Evolutionary conservation across 2,888 invertebrate genomes (phyloP).

Genomic region (Dusona sp.): DNA sequence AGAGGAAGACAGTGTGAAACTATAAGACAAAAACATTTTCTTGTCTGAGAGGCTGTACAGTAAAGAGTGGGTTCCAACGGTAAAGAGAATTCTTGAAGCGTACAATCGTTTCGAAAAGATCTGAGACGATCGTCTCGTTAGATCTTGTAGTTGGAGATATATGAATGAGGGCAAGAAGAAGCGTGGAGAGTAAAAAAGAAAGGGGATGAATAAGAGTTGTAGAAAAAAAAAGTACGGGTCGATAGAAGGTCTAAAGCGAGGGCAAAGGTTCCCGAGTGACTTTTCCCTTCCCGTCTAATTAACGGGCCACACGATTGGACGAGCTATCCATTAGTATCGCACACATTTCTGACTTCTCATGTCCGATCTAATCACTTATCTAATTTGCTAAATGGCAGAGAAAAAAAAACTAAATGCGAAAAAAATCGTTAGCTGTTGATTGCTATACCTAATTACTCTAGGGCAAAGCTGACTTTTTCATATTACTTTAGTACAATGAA

Average conservation of each 20-base stretch:
- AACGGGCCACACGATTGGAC: constrained; percentile 33
- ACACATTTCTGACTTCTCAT: constrained; percentile 34
- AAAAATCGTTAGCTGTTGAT: background rate
- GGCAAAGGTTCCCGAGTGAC: constrained; percentile 31
- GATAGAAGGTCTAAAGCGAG: background rate
- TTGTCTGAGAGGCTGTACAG: background rate
- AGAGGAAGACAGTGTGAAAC: constrained; percentile 10
- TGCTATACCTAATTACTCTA: background rate
- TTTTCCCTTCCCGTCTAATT: constrained; percentile 44
- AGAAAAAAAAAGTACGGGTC: constrained; percentile 9
- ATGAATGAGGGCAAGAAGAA: background rate
- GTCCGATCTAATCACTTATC: constrained; percentile 1
- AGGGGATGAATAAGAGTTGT: background rate
- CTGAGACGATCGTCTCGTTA: constrained; percentile 43
- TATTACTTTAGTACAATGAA: background rate
- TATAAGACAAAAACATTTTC: background rate
- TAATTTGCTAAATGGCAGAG: background rate
- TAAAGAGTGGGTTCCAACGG: constrained; percentile 10
- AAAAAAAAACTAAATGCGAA: background rate
- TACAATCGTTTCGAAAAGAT: constrained; percentile 42
- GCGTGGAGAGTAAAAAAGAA: constrained; percentile 1
- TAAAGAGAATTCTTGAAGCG: constrained; percentile 51
- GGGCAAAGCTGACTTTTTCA: background rate
- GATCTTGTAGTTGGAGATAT: constrained; percentile 33
- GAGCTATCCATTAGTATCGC: constrained; percentile 43